These are phyloP conservation scores for Drosophila murphyi DNA, from an alignment of 1,140 invertebrate genomes.

Conservation along the genomic window DNA sequence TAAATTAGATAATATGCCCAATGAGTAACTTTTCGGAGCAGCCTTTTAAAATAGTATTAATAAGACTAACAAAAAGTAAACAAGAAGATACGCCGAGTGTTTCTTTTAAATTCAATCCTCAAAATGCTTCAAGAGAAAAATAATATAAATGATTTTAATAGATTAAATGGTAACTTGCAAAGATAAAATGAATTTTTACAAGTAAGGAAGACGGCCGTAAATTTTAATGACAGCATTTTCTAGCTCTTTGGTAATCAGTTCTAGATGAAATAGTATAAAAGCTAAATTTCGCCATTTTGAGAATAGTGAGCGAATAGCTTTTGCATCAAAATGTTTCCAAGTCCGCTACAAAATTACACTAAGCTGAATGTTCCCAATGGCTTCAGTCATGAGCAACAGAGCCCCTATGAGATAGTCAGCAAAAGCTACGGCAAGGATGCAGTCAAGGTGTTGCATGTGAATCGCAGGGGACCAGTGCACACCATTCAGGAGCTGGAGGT, in stretches of 20 bases:
- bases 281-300: neutral
- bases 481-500: constrained; percentile 90
- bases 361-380: constrained; percentile 8
- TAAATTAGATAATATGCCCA: too few species aligned
- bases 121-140: too few species aligned
- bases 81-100: too few species aligned
- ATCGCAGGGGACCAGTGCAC: constrained; percentile 87
- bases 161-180: too few species aligned
- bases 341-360: constrained; percentile 34
- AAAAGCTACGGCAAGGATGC: constrained; percentile 90
- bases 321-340: constrained; percentile 48
- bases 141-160: too few species aligned
- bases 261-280: constrained; percentile 12
- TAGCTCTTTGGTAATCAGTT: neutral
- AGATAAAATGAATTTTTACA: too few species aligned
- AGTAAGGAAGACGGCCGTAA: too few species aligned
- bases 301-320: constrained; percentile 2
- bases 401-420: constrained; percentile 87
- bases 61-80: too few species aligned
- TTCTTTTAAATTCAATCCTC: too few species aligned
- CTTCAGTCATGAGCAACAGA: constrained; percentile 32
- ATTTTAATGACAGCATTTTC: neutral
- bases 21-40: too few species aligned
- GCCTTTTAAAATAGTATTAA: too few species aligned
- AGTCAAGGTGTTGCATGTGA: constrained; percentile 89